A percentile compares a stretch with the other conserved stretches of the same genome.
Conservation (phyloP, 2,888 invertebrate genomes). For the Cephalotes varians region DNA sequence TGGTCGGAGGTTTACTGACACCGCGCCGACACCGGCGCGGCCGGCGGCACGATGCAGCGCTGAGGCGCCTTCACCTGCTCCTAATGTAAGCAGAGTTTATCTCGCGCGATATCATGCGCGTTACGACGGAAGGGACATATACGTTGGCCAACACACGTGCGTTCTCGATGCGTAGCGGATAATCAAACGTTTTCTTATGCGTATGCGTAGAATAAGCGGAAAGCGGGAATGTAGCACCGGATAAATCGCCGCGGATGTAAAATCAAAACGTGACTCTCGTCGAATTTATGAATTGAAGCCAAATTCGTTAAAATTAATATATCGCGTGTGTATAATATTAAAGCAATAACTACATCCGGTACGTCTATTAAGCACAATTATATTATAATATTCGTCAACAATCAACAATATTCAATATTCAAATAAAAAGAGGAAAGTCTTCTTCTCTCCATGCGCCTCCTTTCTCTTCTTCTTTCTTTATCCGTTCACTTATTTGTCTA, state of each 20-base stretch:
- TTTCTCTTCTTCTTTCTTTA: not conserved
- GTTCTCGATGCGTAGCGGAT: slow-evolving; percentile 50
- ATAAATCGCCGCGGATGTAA: not conserved
- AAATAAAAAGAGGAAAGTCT: not conserved
- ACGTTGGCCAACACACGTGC: slow-evolving; percentile 42
- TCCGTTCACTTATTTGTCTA: not conserved
- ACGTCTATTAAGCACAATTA: too few relatives aligned
- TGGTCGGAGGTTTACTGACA: slow-evolving; percentile 83
- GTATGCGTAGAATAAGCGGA: not conserved
- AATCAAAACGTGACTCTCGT: not conserved
- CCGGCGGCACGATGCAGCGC: not conserved
- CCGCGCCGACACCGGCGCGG: slow-evolving; percentile 59
- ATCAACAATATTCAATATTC: not conserved
- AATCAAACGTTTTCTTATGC: slow-evolving; percentile 67
- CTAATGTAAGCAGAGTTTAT: slow-evolving; percentile 81
- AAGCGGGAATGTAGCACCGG: not conserved
- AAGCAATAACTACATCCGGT: too few relatives aligned
- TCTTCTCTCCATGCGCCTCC: too few relatives aligned
- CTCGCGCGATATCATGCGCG: slow-evolving; percentile 79
- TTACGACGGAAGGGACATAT: slow-evolving; percentile 69
- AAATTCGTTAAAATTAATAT: not conserved
- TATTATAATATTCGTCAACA: too few relatives aligned
- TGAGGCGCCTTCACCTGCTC: slow-evolving; percentile 79
- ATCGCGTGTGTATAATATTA: not conserved
- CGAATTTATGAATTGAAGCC: not conserved